Conservation (phyloP, 2,113 vertebrate genomes). For the pig (Sus scrofa) region T2T-Sscrofa CM000818.6:39515001-39515500, state of each 20-base stretch:
- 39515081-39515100: background rate
- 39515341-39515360: background rate
- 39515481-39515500: background rate
- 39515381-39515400: background rate
- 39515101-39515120: background rate
- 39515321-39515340: background rate
- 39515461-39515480: background rate
- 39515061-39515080: background rate
- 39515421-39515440: background rate
- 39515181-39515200: background rate
- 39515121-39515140: background rate
- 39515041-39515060: conserved; percentile 9
- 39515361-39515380: background rate
- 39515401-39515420: background rate
- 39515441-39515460: background rate
- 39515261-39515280: no score
- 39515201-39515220: background rate
- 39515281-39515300: background rate
- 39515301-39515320: background rate
- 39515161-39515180: no score
- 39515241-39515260: background rate
- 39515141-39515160: background rate
- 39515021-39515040: conserved; percentile 47
- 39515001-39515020: conserved; percentile 34
- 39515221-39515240: background rate